Evolutionary conservation across 2,113 vertebrate genomes (phyloP).

Genomic region (Anthoscopus minutus): DNA sequence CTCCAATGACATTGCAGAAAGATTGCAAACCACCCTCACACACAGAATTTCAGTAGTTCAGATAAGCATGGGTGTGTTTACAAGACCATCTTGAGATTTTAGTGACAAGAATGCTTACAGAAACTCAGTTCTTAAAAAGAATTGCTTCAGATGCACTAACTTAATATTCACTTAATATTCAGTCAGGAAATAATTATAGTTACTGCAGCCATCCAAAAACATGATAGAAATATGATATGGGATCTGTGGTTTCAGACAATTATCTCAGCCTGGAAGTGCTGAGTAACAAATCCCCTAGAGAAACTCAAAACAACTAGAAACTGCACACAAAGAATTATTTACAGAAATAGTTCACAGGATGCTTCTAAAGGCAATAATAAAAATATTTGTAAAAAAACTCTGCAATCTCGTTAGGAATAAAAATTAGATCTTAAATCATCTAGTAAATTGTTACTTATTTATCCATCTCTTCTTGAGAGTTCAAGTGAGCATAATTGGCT

Average conservation of each 20-base stretch:
- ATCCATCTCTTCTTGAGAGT: neutral
- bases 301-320: neutral
- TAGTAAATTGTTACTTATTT: constrained; percentile 21
- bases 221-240: neutral
- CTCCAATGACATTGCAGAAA: neutral
- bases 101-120: neutral
- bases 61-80: neutral
- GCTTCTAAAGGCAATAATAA: neutral
- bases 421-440: neutral
- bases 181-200: neutral
- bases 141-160: neutral
- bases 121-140: neutral
- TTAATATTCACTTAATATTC: neutral
- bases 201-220: neutral
- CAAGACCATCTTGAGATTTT: neutral
- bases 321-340: neutral
- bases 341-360: neutral
- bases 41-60: neutral
- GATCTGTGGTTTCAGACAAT: neutral
- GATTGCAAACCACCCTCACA: neutral
- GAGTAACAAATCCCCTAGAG: neutral
- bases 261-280: neutral
- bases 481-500: neutral
- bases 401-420: neutral
- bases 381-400: neutral